Evolutionary conservation across 2,113 vertebrate species (phyloP).

Genomic region (Brachionichthys hirsutus): DNA sequence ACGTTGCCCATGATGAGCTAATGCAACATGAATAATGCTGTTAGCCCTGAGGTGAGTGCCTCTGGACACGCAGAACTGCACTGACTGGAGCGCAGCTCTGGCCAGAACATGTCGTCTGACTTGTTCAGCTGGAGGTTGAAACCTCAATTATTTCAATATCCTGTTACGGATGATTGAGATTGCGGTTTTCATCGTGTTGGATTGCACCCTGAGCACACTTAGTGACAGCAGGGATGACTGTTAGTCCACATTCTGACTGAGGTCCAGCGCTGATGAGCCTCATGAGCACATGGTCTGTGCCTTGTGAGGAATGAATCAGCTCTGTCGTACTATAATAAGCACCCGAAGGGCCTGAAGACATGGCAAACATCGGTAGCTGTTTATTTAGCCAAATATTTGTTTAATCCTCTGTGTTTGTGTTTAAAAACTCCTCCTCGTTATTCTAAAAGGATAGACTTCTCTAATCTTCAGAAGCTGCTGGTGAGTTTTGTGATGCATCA

Average conservation of each 20-base stretch:
- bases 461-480: background rate
- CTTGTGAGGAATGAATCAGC: no score
- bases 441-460: no score
- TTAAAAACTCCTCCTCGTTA: no score
- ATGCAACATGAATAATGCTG: constrained; percentile 16
- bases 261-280: background rate
- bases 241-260: constrained; percentile 15
- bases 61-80: no score
- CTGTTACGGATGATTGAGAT: constrained; percentile 6
- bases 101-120: background rate
- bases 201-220: background rate
- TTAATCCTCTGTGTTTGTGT: no score
- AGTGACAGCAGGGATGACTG: constrained; percentile 3
- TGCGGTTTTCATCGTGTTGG: constrained; percentile 1
- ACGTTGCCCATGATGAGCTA: constrained; percentile 12
- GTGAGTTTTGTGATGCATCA: background rate
- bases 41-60: constrained; percentile 8
- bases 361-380: no score
- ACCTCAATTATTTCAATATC: constrained; percentile 7
- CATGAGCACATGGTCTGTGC: no score
- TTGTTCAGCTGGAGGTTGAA: background rate
- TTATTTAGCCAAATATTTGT: no score
- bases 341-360: no score
- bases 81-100: background rate
- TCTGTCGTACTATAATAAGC: no score